Percentiles rank a stretch among this genome's conserved stretches.
Conservation (phyloP, 2,797 vertebrate genomes). For the Limosa lapponica region DNA sequence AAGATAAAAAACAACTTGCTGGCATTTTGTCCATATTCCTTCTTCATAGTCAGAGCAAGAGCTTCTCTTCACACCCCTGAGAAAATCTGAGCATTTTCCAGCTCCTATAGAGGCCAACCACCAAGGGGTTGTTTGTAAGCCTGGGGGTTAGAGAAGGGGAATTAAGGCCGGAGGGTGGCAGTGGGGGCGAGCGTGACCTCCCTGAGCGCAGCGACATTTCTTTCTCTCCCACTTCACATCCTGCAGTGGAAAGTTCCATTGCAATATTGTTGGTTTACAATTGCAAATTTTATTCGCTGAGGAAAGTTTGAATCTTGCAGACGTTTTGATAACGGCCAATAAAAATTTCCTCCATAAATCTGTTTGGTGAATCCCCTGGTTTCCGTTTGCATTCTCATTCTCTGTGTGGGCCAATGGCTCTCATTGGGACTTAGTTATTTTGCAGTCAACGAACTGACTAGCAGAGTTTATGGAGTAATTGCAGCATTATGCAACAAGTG, state of each 20-base stretch:
- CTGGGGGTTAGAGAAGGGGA: neutral
- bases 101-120: neutral
- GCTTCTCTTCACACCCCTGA: neutral
- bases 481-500: constrained; percentile 47
- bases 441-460: neutral
- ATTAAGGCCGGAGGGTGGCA: neutral
- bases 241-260: constrained; percentile 36
- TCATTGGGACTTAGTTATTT: constrained; percentile 2
- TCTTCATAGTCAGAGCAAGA: neutral
- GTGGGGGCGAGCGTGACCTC: accelerated
- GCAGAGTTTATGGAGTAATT: constrained; percentile 29
- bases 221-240: neutral
- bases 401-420: neutral
- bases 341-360: constrained; percentile 35
- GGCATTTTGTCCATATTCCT: constrained; percentile 5
- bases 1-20: constrained; percentile 24
- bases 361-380: constrained; percentile 11
- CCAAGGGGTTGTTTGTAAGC: neutral
- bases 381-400: neutral
- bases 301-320: constrained; percentile 42
- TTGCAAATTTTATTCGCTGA: constrained; percentile 14
- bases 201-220: neutral
- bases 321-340: constrained; percentile 1
- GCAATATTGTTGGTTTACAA: neutral
- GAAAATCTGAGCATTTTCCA: neutral